Conservation (phyloP, 2,113 vertebrate genomes). For the Peucedramus taeniatus region DNA sequence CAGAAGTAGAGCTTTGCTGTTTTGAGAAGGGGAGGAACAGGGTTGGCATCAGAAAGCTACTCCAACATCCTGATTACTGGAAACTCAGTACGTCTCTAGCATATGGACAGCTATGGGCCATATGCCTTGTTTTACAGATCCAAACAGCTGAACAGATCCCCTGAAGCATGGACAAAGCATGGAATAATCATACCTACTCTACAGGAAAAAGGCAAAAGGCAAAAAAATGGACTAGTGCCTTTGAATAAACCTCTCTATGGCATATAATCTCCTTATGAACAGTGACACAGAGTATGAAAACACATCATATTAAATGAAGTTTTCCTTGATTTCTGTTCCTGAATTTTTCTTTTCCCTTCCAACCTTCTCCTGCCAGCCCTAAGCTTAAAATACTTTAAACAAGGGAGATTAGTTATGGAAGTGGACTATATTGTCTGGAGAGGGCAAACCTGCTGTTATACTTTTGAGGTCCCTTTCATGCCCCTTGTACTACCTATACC, state of each 20-base stretch:
- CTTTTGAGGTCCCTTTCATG: not conserved
- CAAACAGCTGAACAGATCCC: not conserved
- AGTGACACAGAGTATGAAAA: not conserved
- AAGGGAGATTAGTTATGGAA: not conserved
- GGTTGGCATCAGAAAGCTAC: not conserved
- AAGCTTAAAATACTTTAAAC: not conserved
- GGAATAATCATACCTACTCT: not conserved
- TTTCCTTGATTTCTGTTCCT: not conserved
- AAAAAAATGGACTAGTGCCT: not conserved
- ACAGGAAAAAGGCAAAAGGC: not conserved
- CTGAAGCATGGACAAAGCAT: not conserved
- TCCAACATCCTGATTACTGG: not conserved
- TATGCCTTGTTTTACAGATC: not conserved
- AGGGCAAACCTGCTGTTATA: not conserved
- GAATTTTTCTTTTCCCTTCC: not conserved
- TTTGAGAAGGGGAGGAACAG: not conserved
- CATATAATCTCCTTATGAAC: not conserved
- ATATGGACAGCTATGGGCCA: no score
- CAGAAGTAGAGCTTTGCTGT: not conserved
- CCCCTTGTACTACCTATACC: not conserved
- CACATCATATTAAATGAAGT: rapidly evolving
- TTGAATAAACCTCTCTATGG: not conserved
- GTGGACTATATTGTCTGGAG: not conserved
- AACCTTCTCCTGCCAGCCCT: rapidly evolving
- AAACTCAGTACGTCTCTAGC: not conserved